Base-by-base conservation (phyloP, 2,113 vertebrate genomes). In the Prolemur simus region DNA sequence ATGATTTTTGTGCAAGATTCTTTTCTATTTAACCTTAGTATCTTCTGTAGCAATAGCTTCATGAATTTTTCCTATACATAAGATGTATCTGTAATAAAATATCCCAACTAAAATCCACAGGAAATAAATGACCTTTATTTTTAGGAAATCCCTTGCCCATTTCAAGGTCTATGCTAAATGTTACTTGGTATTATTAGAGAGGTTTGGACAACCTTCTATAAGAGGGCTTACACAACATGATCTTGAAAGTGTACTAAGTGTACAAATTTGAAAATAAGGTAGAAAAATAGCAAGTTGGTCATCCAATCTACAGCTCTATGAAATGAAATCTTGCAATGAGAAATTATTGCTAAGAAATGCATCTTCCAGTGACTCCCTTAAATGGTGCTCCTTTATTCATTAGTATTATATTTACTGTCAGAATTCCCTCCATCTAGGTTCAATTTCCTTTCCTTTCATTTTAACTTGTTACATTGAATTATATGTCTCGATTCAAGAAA, bases 11-110 rank as follows among this genome's bases (percentile, higher is more conserved):
- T 42, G 1, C 18, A 90, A 85, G 10, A 58, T 60, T 5, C 6
- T 91, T 78, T 95, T 74, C n/a, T 63, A 56, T 91, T 85, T 74
- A 89, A 95, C 13, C 21, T 95, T 64, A 20, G 21, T 54, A 60
- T 76, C 18, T 92, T 92, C 58, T 63, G 11, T 69, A 85, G 49
- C 34, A 88, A 96, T 84, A 32, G 1, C n/a, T 82, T 89, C 9
- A 56, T 42, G 23, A 77, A 66, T 29, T 69, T 49, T 73, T 64
- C 29, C 45, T 74, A 52, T 39, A 74, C 3, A 63, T 76, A 84
- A 94, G 45, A 17, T 49, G 1, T 77, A 80, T 64, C 47, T 83
- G 32, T 64, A 84, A 74, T 32, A 71, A 86, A 94, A 42, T 92
- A 14, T 21, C 37, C 81, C 47, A 47, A 49, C 64, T 83, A 87